Evolutionary conservation across 1,140 invertebrate genomes (phyloP), one percentile per base, ranked within the genome.

Genomic region (Galendromus occidentalis): DNA sequence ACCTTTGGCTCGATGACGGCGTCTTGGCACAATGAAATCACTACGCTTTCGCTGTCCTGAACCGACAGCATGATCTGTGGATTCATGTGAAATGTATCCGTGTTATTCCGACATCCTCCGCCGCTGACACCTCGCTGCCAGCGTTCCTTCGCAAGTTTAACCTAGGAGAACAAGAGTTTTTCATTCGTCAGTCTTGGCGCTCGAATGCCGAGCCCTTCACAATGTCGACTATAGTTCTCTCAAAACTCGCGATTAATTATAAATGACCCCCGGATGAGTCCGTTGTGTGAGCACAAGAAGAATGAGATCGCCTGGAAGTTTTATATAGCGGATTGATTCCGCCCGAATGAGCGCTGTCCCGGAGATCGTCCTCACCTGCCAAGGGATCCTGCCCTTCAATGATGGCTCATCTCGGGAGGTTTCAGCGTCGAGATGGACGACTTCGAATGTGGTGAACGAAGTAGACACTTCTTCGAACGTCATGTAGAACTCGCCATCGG

Each of bases 41-140:
- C 82, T 0, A 91, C 82, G 22, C 47, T 65, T 18, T 71, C 69
- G 14, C 51, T 33, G 71, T 89, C 86, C 73, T 90, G 86, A 30
- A 85, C 82, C 28, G 69, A 22, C 7, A 91, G 72, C 72, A 90
- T 84, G 28, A 92, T 78, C 77, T 92, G 89, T 4, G 89, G 90
- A 75, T 93, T 93, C 70, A 91, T 89, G 73, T 93, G 89, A 75
- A 93, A 92, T 20, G 88, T 91, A 74, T 92, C 87, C 86, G 85
- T 82, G 76, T 89, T 87, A 76, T 93, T 92, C 70, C 88, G 79
- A 75, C 90, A 93, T 22, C 90, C 90, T 28, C 90, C 90, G 2
- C 89, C 88, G 0, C 87, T 86, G 0, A 92, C 88, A 0, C 89
- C 89, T 69, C 82, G 80, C 71, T 86, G 84, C 89, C 89, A 93